phyloP scores from a whole-genome alignment of 2,113 vertebrate genomes.

The Corynorhinus townsendii region DNA sequence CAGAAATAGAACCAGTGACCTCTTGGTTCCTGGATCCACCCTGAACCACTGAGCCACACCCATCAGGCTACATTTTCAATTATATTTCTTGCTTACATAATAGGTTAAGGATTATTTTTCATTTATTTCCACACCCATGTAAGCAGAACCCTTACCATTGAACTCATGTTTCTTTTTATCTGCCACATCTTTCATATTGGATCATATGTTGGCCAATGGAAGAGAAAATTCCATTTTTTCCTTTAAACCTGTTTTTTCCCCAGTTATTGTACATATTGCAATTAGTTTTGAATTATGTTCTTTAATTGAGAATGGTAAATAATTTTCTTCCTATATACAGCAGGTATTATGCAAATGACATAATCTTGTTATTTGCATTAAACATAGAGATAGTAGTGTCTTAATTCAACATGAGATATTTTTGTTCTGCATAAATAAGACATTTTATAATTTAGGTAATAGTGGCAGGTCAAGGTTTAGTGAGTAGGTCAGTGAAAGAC shows the following conservation, averaged over 20 bases:
- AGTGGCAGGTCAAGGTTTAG: neutral
- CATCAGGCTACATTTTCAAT: neutral
- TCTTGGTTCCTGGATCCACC: too few species aligned
- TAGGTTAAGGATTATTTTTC: neutral
- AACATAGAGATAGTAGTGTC: neutral
- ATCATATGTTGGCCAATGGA: neutral
- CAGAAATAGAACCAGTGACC: too few species aligned
- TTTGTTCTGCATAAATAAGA: conserved; percentile 5
- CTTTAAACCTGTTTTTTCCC: neutral
- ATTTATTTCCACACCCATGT: neutral
- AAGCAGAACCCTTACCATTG: neutral
- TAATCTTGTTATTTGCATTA: neutral
- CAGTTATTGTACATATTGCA: neutral
- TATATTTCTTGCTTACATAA: neutral
- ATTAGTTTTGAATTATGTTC: neutral
- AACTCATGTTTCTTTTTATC: neutral
- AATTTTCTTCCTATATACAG: neutral
- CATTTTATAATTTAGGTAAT: conserved; percentile 7
- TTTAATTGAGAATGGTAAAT: conserved; percentile 14
- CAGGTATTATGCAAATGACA: neutral
- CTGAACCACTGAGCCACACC: too few species aligned
- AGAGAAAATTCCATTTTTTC: neutral
- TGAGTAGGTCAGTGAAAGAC: neutral
- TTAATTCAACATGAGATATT: neutral
- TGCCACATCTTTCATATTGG: neutral